Evolutionary conservation across 2,888 invertebrate species (phyloP).

Genomic region (Coecobrya sp.): DNA sequence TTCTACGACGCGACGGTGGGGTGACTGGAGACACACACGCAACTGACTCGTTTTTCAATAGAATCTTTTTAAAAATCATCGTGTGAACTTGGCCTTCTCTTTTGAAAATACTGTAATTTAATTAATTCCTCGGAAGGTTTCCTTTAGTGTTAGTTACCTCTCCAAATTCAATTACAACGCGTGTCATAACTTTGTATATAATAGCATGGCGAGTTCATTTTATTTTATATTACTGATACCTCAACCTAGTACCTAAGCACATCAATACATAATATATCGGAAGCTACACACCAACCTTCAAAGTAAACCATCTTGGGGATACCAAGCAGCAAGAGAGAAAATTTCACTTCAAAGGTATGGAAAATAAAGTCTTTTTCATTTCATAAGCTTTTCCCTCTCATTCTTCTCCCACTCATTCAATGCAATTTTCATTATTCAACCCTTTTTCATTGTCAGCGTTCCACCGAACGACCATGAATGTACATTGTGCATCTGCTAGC

Average conservation of each 20-base stretch:
- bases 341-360: neutral
- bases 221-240: constrained; percentile 9
- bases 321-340: neutral
- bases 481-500: too few relatives aligned
- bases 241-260: neutral
- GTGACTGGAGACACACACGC: neutral
- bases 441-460: too few relatives aligned
- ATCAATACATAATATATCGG: too few relatives aligned
- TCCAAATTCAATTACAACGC: neutral
- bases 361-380: constrained; percentile 6
- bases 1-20: neutral
- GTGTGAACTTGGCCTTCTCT: constrained; percentile 23
- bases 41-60: neutral
- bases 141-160: neutral
- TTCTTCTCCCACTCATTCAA: neutral
- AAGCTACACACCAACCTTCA: neutral
- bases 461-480: too few relatives aligned
- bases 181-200: neutral
- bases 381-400: neutral
- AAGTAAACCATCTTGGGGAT: neutral
- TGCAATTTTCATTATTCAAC: neutral
- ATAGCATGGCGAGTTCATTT: neutral
- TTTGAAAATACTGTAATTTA: constrained; percentile 23
- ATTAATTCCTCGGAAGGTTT: neutral
- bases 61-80: neutral